Evolutionary conservation across 92 coral and sea anemone species (phyloP).

Genomic region (Epizoanthus fatuus): DNA sequence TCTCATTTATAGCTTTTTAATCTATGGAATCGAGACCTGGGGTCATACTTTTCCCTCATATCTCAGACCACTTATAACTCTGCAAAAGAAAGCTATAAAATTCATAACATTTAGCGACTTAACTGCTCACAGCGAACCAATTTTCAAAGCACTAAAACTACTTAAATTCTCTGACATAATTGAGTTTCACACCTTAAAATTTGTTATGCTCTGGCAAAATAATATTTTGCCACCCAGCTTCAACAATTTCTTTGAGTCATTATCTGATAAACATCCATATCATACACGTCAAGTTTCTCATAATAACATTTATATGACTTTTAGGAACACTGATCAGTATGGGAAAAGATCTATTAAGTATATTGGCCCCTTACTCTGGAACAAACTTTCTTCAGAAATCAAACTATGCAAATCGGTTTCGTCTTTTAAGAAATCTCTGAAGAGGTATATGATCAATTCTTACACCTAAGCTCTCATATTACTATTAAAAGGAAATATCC

Average conservation of each 20-base stretch:
- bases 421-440: background rate
- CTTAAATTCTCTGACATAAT: no score
- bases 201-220: background rate
- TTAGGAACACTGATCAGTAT: conserved; percentile 27
- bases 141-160: no score
- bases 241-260: conserved; percentile 18
- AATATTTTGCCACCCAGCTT: background rate
- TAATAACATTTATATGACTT: conserved; percentile 6
- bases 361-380: conserved; percentile 2
- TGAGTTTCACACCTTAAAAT: no score
- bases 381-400: conserved; percentile 11
- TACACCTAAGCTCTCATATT: no score
- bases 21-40: background rate
- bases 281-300: conserved; percentile 19
- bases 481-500: no score
- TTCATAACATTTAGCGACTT: no score
- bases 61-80: background rate
- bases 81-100: background rate
- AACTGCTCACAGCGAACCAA: no score
- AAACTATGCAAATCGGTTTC: conserved; percentile 6
- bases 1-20: background rate
- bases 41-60: background rate
- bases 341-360: conserved; percentile 17
- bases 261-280: conserved; percentile 22
- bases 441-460: background rate